phyloP scores from a whole-genome alignment of 2,888 invertebrate species.

The Lycaena phlaeas region DNA sequence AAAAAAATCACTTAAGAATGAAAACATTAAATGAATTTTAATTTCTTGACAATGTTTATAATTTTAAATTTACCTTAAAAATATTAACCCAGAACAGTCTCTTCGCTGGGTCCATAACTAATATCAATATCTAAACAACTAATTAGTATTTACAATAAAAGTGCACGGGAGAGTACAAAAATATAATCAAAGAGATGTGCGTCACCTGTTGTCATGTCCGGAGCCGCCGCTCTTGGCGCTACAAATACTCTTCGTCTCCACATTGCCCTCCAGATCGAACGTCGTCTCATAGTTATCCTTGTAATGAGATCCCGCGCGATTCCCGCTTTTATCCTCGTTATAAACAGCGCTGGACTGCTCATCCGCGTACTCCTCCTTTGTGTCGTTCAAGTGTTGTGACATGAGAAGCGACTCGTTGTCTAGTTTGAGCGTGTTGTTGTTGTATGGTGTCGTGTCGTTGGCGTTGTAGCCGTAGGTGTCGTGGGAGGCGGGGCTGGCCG shows the following conservation, averaged over 20 bases:
- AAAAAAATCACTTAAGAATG: too few species aligned
- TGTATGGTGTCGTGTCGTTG: conserved; percentile 47
- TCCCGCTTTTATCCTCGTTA: neutral
- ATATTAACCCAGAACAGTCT: neutral
- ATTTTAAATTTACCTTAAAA: too few species aligned
- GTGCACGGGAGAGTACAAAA: conserved; percentile 7
- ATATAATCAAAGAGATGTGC: neutral
- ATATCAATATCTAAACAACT: too few species aligned
- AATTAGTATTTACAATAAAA: conserved; percentile 7
- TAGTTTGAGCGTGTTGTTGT: conserved; percentile 64
- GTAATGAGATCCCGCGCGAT: too few species aligned
- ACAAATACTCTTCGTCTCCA: conserved; percentile 92
- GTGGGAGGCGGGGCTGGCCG: conserved; percentile 61
- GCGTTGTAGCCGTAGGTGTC: conserved; percentile 75
- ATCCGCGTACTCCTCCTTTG: conserved; percentile 52
- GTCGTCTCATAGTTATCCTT: conserved; percentile 88
- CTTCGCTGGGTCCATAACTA: neutral
- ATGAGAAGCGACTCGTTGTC: conserved; percentile 61
- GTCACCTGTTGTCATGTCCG: conserved; percentile 85
- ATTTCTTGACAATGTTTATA: too few species aligned
- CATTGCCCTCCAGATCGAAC: conserved; percentile 92
- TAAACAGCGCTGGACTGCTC: neutral
- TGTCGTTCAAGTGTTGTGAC: conserved; percentile 52
- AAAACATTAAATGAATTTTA: too few species aligned
- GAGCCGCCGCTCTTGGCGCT: conserved; percentile 85